A percentile compares a stretch with the other conserved stretches of the same genome.
These are phyloP conservation scores for Strigamia transsilvanica DNA, from an alignment of 2,888 invertebrate species.

Conservation along the genomic window DNA sequence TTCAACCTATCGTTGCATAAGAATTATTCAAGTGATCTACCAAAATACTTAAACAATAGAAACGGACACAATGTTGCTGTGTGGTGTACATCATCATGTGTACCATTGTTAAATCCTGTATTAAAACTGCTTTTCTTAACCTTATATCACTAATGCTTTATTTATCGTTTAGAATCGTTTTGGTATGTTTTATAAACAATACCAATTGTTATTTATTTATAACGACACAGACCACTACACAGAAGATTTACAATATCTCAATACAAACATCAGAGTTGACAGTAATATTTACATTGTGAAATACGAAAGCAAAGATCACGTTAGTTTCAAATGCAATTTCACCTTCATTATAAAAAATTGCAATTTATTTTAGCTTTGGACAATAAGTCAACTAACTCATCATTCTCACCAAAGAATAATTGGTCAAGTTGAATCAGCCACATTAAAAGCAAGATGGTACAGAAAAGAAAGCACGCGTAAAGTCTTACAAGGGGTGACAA, in stretches of 20 bases:
- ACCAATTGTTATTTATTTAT: neutral
- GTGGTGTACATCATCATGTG: neutral
- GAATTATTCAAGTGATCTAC: neutral
- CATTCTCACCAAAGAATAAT: neutral
- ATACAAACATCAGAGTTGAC: neutral
- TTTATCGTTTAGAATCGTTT: neutral
- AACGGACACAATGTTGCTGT: neutral
- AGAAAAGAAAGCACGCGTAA: neutral
- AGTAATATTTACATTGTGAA: neutral
- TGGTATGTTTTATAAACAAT: neutral
- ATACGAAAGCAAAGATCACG: neutral
- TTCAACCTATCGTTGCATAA: neutral
- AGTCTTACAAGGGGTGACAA: neutral
- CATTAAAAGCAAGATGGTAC: neutral
- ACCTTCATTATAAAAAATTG: too few relatives aligned
- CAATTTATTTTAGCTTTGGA: neutral
- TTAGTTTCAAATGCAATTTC: neutral
- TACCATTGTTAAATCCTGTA: neutral
- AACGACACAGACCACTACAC: neutral
- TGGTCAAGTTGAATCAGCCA: neutral
- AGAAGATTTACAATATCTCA: neutral
- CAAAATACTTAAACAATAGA: neutral
- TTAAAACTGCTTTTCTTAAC: neutral
- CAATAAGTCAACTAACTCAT: neutral
- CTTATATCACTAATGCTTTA: neutral